Percentiles rank a stretch among this genome's conserved stretches.
These are phyloP conservation scores for Cranoglanis bouderius DNA, from an alignment of 2,113 vertebrate genomes.

Conservation along the genomic window DNA sequence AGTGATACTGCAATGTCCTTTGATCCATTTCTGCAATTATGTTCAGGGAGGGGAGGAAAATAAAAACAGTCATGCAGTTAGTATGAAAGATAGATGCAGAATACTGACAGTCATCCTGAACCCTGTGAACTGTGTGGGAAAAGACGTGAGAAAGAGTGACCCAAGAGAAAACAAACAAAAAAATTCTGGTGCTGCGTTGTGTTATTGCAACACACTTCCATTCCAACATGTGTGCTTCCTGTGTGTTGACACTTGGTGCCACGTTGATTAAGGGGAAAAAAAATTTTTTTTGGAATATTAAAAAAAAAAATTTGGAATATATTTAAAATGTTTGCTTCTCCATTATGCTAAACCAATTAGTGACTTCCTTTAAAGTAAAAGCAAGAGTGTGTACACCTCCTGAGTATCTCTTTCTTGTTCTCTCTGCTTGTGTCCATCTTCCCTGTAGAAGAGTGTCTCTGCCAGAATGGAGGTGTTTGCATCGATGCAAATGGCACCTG, in stretches of 20 bases:
- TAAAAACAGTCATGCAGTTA: conserved; percentile 68
- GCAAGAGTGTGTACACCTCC: neutral
- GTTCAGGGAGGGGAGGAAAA: conserved; percentile 63
- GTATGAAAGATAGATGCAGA: conserved; percentile 50
- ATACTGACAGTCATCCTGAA: conserved; percentile 38
- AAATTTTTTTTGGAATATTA: conserved; percentile 10
- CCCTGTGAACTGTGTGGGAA: conserved; percentile 60
- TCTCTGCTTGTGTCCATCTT: conserved; percentile 36
- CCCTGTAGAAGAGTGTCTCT: conserved; percentile 79
- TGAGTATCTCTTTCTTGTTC: neutral
- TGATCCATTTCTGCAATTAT: conserved; percentile 72
- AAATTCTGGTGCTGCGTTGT: conserved; percentile 45
- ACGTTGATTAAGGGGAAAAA: conserved; percentile 24
- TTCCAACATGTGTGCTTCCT: conserved; percentile 39
- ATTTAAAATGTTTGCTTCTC: conserved; percentile 44
- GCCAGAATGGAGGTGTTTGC: conserved; percentile 89
- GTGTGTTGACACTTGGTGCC: conserved; percentile 22
- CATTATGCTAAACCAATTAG: conserved; percentile 26
- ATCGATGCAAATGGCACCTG: conserved; percentile 83
- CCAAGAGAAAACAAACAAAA: conserved; percentile 61
- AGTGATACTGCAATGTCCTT: conserved; percentile 61
- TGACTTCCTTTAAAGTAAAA: neutral
- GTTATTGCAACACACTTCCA: conserved; percentile 39
- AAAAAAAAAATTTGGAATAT: neutral
- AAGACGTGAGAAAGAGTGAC: conserved; percentile 58